Conservation (phyloP, 2,888 invertebrate genomes). For the Leistus spinibarbis region DNA sequence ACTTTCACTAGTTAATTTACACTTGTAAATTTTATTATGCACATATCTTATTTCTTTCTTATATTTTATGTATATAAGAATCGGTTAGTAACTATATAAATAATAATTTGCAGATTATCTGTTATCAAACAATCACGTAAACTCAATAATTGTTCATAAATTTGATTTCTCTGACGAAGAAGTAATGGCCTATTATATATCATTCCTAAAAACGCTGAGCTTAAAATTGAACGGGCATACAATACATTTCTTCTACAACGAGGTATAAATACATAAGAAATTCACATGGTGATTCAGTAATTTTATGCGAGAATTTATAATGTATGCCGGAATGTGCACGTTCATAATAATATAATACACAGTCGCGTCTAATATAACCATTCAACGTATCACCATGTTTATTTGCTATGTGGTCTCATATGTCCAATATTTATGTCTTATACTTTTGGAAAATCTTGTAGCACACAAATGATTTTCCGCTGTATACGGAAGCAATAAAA, state of each 20-base stretch:
- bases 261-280: conserved; percentile 65
- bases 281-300: neutral
- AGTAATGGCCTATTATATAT: conserved; percentile 99
- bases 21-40: neutral
- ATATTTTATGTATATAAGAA: no score
- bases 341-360: no score
- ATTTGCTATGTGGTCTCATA: no score
- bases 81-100: no score
- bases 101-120: conserved; percentile 94
- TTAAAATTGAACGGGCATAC: conserved; percentile 97
- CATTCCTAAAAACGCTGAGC: conserved; percentile 97
- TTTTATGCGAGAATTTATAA: neutral
- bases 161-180: conserved; percentile 99
- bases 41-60: no score
- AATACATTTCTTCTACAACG: conserved; percentile 99
- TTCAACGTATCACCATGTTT: no score
- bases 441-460: conserved; percentile 50
- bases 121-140: conserved; percentile 98
- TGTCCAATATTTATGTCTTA: neutral
- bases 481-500: conserved; percentile 98
- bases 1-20: neutral
- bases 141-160: conserved; percentile 98
- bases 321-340: neutral
- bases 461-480: conserved; percentile 98
- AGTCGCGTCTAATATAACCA: neutral